Evolutionary conservation across 2,888 invertebrate genomes (phyloP), one percentile per base, ranked within the genome.

Genomic region (Calephelis perditalis): DNA sequence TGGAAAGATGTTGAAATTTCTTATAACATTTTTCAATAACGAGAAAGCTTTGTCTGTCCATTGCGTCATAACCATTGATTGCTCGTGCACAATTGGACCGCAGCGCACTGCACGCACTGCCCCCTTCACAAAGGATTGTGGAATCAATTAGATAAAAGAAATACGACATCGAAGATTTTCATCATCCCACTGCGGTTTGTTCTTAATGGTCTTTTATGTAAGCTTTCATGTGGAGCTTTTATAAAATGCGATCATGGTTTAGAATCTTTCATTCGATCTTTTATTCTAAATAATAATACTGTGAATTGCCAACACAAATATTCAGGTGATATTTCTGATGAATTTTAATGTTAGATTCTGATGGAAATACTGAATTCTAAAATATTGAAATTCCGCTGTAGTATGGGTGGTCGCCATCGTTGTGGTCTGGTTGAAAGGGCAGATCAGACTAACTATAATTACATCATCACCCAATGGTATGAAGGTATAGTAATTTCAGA

Each of bases 81-180:
- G 84, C 78, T 78, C 74, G 73, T 75, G 73, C 74, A 79, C 80
- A 79, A 78, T 79, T 73, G 75, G 70, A 79, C 79, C 77, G 72
- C 76, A 77, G 77, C 76, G 72, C 73, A 68, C 69, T 74, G 71
- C 77, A 85, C 81, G 82, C 82, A 84, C 74, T 71, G 71, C 68
- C 68, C 70, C 72, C 73, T 72, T 73, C 75, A 82, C 79, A 82
- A 84, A 81, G 81, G 78, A 81, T 80, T 74, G 76, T 77, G 77
- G 77, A 81, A 80, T 78, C 82, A 82, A 84, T 86, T 86, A 82
- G 76, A 82, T 82, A 71, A 85, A 78, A 82, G 80, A 79, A 79
- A 80, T 73, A 76, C 75, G 77, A 77, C 75, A 74, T 77, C 72
- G 74, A 79, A 80, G 78, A 83, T 82, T 84, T 84, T 81, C 79